Base-by-base conservation (phyloP, 2,888 invertebrate genomes). In the Lasioglossum zephyrum region DNA sequence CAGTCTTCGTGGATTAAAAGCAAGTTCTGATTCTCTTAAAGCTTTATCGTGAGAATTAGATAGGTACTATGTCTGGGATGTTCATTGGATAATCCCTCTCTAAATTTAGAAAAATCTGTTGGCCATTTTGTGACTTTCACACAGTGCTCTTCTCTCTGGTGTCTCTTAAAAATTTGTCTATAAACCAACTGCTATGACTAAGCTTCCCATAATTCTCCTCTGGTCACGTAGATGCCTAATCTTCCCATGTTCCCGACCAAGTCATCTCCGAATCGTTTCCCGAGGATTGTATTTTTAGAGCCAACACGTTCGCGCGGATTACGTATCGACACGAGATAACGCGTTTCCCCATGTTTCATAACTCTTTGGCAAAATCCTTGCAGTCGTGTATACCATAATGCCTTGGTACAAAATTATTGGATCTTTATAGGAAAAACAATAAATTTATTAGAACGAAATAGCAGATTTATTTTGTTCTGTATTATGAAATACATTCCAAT, bases 231-330 rank as follows among this genome's bases (percentile, higher is more conserved):
- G n/a, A 11, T 57, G 57, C 57, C 57, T 57, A 57, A 57, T 57
- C 74, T 44, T 63, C 41, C 66, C n/a, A 16, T 39, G 31, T 41
- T 31, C 63, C n/a, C 1, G 31, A 1, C 18, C 0, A 26, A 22
- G 13, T 4, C 36, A 31, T 49, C 31, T 49, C 36, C 0, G 22
- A 22, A 57, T 47, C 75, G 53, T 76, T 84, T 63, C 4, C n/a
- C 31, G 22, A 57, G 75, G 57, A 76, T 75, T 63, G 11, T 72
- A 73, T 73, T n/a, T 72, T 39, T 66, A 36, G 66, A 36, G 66
- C 36, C 22, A 36, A 66, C 36, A 66, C 66, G 66, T 66, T 22
- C 66, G 3, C 22, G 39, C 31, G 36, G n/a, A n/a, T 39, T 13
- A 41, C 39, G 41, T 39, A 41, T 70, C 41, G 41, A n/a, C 39